Conservation (phyloP, 2,888 invertebrate genomes). For the Emmelina monodactyla region DNA sequence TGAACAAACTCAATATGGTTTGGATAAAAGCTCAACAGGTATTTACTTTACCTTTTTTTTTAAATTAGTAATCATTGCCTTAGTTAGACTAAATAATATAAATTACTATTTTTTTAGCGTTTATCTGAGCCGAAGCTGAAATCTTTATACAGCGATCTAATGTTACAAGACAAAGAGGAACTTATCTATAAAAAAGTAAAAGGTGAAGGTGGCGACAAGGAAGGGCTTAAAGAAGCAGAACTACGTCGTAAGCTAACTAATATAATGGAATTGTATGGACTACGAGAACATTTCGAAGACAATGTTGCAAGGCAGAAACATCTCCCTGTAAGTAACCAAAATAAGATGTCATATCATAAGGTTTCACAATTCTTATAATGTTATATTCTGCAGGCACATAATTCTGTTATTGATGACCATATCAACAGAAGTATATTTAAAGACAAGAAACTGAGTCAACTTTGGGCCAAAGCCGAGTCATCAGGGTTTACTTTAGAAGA, state of each 20-base stretch:
- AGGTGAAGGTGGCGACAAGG: conserved; percentile 85
- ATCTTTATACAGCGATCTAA: conserved; percentile 86
- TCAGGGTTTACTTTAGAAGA: conserved; percentile 89
- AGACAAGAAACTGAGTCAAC: conserved; percentile 87
- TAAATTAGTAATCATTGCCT: not conserved
- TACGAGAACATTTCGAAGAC: conserved; percentile 82
- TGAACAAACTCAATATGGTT: conserved; percentile 87
- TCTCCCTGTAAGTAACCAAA: conserved; percentile 58
- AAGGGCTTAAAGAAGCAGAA: conserved; percentile 83
- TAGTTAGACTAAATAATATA: not conserved
- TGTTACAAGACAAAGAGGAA: conserved; percentile 93
- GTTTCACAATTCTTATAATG: too few species aligned
- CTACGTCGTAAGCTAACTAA: conserved; percentile 80
- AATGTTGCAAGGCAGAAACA: conserved; percentile 61
- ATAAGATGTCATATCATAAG: too few species aligned
- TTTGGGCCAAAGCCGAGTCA: conserved; percentile 89
- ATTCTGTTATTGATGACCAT: conserved; percentile 63
- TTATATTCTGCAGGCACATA: conserved; percentile 29
- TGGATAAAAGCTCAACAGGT: conserved; percentile 93
- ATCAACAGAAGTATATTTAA: conserved; percentile 82
- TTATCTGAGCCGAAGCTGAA: conserved; percentile 84
- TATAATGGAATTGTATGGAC: conserved; percentile 82
- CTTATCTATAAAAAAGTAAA: conserved; percentile 82
- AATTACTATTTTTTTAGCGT: conserved; percentile 61
- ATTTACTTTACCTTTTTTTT: conserved; percentile 24